Conservation (phyloP, 2,888 invertebrate genomes). For the Leptinotarsa peninsularis region DNA sequence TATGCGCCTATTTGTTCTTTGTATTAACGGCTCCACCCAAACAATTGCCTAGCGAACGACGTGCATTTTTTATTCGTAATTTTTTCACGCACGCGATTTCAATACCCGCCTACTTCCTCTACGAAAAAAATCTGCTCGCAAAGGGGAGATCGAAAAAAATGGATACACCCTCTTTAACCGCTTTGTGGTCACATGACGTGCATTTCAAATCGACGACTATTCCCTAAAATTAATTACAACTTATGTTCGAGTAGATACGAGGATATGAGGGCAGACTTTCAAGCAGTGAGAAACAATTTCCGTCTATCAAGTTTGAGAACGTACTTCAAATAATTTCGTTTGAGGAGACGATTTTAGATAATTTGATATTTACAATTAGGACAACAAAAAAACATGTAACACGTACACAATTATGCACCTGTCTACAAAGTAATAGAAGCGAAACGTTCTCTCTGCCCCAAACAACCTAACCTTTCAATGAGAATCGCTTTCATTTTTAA, state of each 20-base stretch:
- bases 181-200: conserved; percentile 44
- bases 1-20: conserved; percentile 59
- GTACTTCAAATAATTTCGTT: too few species aligned
- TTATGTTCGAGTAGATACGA: conserved; percentile 30
- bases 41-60: conserved; percentile 56
- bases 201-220: conserved; percentile 37
- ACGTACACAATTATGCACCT: too few species aligned
- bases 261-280: not conserved
- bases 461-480: too few species aligned
- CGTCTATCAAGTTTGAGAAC: not conserved
- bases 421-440: too few species aligned
- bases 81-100: conserved; percentile 64
- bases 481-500: too few species aligned
- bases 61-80: conserved; percentile 62
- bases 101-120: conserved; percentile 62
- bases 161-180: conserved; percentile 50
- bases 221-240: conserved; percentile 40
- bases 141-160: conserved; percentile 46
- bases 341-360: too few species aligned
- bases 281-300: not conserved
- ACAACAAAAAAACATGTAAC: too few species aligned
- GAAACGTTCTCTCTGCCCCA: too few species aligned
- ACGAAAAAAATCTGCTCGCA: conserved; percentile 32
- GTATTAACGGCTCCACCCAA: conserved; percentile 57
- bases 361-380: too few species aligned